Conservation (phyloP, 2,797 vertebrate species). For the Gallinago stenura region DNA sequence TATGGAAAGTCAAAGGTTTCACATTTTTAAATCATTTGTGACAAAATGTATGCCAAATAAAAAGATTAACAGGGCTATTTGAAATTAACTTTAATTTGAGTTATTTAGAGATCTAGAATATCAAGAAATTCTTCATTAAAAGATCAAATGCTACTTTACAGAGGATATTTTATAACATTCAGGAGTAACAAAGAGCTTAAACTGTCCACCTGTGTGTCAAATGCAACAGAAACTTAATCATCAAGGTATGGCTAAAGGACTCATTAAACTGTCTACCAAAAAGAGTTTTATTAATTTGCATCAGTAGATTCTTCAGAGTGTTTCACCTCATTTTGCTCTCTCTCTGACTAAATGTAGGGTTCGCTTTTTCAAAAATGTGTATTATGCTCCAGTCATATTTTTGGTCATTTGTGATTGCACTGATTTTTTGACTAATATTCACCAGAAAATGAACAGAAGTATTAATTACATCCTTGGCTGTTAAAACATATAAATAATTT, state of each 20-base stretch:
- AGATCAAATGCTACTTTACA: background rate
- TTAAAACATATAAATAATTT: conserved; percentile 22
- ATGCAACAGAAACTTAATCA: background rate
- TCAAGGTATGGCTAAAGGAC: background rate
- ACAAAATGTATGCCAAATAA: background rate
- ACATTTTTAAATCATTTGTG: background rate
- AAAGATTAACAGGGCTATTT: background rate
- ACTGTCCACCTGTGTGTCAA: background rate
- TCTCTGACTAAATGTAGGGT: background rate
- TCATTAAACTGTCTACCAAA: background rate
- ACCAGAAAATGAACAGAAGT: conserved; percentile 50
- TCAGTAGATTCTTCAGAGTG: background rate
- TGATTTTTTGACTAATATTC: conserved; percentile 54
- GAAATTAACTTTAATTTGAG: background rate
- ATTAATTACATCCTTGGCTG: conserved; percentile 51
- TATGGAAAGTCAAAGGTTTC: background rate
- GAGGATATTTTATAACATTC: background rate
- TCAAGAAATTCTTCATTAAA: background rate
- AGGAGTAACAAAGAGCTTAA: background rate
- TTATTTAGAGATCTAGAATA: conserved; percentile 12
- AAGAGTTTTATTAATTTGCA: background rate
- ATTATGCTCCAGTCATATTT: background rate
- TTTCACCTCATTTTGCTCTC: conserved; percentile 11
- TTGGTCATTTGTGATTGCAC: conserved; percentile 34
- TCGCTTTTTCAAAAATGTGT: background rate